Evolutionary conservation across 2,113 vertebrate genomes (phyloP), one percentile per base, ranked within the genome.

Genomic region (Caranx ignobilis): DNA sequence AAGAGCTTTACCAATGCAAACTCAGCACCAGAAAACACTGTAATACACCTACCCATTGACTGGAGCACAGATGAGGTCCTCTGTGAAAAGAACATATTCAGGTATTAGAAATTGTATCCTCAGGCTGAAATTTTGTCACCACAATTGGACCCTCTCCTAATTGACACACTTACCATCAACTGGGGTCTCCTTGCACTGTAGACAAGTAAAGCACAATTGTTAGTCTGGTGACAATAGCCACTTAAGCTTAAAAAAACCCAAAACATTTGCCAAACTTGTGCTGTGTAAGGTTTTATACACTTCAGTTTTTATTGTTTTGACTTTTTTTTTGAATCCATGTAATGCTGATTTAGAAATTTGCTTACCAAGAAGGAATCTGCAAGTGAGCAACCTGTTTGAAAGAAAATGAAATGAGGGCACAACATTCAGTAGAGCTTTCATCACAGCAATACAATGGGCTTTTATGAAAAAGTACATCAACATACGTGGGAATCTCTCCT

Each of bases 121-220:
- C 12, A 71, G 39, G 16, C 54, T 54, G 37, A 2, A 1, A n/a
- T 41, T 10, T 6, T 75, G 8, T 11, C 41, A 55, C 37, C 31
- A 52, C 8, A 21, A 0, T 18, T 31, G 26, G 71, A 34, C 54
- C 2, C 10, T 18, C 6, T 26, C 31, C 9, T 54, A 34, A 50
- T 62, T 62, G 15, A 7, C 10, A 39, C 54, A 84, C 90, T 84
- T 77, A 91, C 90, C 88, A 41, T 86, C 19, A 3, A 86, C 78
- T 15, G 13, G 10, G 32, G 85, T 90, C 21, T 75, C 34, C 47
- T 77, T 69, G 83, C 90, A 92, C 88, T 92, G 59, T 26, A 74
- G n/a, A 48, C n/a, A 71, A 62, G 59, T 4, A 61, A 63, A 72
- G 21, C 12, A 66, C 16, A 56, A 62, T 3, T 39, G 26, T 84